phyloP scores from a whole-genome alignment of 2,113 vertebrate species.

The Holacanthus passer region DNA sequence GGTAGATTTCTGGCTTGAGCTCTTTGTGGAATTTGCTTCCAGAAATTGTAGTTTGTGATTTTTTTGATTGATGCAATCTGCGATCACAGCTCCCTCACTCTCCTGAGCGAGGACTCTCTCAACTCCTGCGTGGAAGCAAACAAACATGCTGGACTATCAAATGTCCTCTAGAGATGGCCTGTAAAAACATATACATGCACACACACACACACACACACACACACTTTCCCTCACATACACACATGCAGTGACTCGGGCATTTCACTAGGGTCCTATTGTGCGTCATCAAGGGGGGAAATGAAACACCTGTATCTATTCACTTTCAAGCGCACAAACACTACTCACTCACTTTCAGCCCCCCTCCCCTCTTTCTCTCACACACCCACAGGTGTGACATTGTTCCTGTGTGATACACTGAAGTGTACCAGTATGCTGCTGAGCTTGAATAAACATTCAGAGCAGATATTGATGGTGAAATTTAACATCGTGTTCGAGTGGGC shows the following conservation, averaged over 20 bases:
- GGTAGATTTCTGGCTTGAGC: not conserved
- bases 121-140: constrained; percentile 17
- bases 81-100: not conserved
- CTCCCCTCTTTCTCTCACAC: not conserved
- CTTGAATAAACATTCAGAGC: constrained; percentile 27
- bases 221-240: too few species aligned
- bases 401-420: constrained; percentile 13
- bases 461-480: constrained; percentile 2
- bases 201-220: not conserved
- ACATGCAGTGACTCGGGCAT: not conserved
- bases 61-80: constrained; percentile 19
- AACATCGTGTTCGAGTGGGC: not conserved
- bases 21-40: not conserved
- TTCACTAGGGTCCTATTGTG: constrained; percentile 65
- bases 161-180: constrained; percentile 18
- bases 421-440: constrained; percentile 1
- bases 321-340: constrained; percentile 32
- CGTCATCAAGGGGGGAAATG: constrained; percentile 63
- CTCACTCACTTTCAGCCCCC: constrained; percentile 2
- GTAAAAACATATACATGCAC: constrained; percentile 43
- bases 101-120: constrained; percentile 47
- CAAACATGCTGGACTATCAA: constrained; percentile 38
- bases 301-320: constrained; percentile 53
- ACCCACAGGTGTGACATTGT: constrained; percentile 45
- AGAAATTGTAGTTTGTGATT: not conserved